phyloP scores from a whole-genome alignment of 1,140 invertebrate genomes.

The Apocrypta bakeri region DNA sequence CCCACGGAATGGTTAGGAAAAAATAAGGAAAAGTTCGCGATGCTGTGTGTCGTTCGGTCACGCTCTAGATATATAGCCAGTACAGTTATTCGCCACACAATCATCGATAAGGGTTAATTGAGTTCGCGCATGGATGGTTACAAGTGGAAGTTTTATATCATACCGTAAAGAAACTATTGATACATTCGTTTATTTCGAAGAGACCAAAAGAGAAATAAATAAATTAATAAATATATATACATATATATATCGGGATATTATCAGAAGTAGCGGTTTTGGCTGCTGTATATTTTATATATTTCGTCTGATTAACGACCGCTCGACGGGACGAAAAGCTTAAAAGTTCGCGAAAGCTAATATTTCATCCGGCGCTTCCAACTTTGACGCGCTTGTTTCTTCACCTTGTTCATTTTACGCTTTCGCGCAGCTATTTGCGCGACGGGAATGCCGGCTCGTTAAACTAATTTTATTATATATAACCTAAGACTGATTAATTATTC shows the following conservation, averaged over 20 bases:
- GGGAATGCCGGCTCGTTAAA: background rate
- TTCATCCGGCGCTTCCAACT: background rate
- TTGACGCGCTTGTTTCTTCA: background rate
- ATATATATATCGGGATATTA: background rate
- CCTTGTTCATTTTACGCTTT: background rate
- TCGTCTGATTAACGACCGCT: background rate
- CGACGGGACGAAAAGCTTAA: background rate
- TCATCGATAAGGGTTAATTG: background rate
- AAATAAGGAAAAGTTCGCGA: background rate
- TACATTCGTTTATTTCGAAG: background rate
- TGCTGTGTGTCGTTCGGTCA: background rate
- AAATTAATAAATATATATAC: too few relatives aligned
- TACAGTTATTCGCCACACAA: background rate
- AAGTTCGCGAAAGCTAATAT: conserved; percentile 2
- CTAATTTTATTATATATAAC: background rate
- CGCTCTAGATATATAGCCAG: background rate
- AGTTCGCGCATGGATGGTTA: background rate
- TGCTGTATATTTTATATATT: background rate
- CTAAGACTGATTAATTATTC: background rate
- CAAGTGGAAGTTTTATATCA: background rate
- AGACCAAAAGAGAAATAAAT: background rate
- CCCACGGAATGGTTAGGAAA: background rate
- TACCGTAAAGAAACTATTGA: background rate
- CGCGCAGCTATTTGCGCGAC: background rate
- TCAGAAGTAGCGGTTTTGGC: too few relatives aligned